Percentiles rank a stretch among this genome's conserved stretches.
These are phyloP conservation scores for Lordiphosa collinella DNA, from an alignment of 1,140 invertebrate species.

Conservation along the genomic window DNA sequence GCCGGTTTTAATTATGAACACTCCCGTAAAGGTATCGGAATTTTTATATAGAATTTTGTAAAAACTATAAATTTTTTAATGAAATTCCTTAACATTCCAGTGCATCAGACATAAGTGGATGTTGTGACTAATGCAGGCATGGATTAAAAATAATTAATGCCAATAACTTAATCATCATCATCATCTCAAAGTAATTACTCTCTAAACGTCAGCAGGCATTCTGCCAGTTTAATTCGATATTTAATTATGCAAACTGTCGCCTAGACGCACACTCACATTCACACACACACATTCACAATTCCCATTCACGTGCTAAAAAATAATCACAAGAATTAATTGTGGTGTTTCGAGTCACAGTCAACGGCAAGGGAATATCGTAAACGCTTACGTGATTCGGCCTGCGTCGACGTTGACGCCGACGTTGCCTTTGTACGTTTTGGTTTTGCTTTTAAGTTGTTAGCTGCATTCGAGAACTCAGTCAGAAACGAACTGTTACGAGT, in stretches of 20 bases:
- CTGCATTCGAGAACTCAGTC: constrained; percentile 60
- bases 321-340: constrained; percentile 3
- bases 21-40: too few species aligned
- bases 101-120: too few species aligned
- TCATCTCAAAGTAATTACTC: neutral
- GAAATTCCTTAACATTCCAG: too few species aligned
- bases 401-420: neutral
- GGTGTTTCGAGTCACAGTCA: neutral
- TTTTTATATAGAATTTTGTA: too few species aligned
- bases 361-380: neutral
- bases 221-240: too few species aligned
- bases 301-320: constrained; percentile 1
- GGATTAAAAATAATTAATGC: too few species aligned
- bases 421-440: constrained; percentile 4
- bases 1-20: too few species aligned
- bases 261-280: constrained; percentile 3
- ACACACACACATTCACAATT: too few species aligned
- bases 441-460: constrained; percentile 30
- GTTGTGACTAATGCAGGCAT: too few species aligned
- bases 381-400: neutral
- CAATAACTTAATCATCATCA: too few species aligned
- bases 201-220: too few species aligned
- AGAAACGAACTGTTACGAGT: constrained; percentile 64
- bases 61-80: too few species aligned
- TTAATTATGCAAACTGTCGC: constrained; percentile 32